Evolutionary conservation across 2,888 invertebrate species (phyloP).

Genomic region (Tetrapedia diversipes): DNA sequence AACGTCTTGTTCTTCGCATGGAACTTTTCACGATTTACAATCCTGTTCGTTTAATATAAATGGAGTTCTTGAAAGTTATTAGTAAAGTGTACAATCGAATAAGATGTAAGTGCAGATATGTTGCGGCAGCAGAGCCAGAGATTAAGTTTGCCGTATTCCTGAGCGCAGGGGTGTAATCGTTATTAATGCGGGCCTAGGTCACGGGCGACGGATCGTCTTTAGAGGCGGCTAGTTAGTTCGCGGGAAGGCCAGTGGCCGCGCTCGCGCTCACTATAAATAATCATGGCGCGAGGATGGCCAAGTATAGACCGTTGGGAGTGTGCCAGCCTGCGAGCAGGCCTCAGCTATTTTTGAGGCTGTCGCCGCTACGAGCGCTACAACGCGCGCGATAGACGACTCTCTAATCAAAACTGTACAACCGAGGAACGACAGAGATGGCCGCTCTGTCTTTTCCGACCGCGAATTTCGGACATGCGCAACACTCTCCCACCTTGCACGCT

Average conservation of each 20-base stretch:
- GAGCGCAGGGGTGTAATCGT: slow-evolving; percentile 71
- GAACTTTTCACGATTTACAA: too few species aligned
- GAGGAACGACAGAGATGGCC: slow-evolving; percentile 52
- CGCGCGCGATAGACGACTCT: slow-evolving; percentile 72
- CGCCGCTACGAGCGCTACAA: slow-evolving; percentile 77
- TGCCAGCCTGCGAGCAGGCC: slow-evolving; percentile 86
- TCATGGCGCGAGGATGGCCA: slow-evolving; percentile 89
- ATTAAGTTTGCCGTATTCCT: slow-evolving; percentile 43
- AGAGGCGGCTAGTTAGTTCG: slow-evolving; percentile 83
- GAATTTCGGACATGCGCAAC: slow-evolving; percentile 18
- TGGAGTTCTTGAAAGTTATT: neutral
- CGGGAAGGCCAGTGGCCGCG: slow-evolving; percentile 84
- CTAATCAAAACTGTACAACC: slow-evolving; percentile 60
- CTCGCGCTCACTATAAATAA: slow-evolving; percentile 88
- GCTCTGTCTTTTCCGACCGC: slow-evolving; percentile 39
- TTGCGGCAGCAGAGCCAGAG: slow-evolving; percentile 1
- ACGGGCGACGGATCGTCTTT: slow-evolving; percentile 83
- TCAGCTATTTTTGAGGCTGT: slow-evolving; percentile 82
- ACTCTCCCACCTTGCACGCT: slow-evolving; percentile 2
- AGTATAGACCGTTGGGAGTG: slow-evolving; percentile 93
- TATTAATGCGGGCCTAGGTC: slow-evolving; percentile 84
- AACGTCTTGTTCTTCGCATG: too few species aligned
- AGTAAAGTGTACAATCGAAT: neutral
- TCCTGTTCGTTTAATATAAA: too few species aligned
- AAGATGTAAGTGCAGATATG: too few species aligned